A percentile compares a stretch with the other conserved stretches of the same genome.
These are phyloP conservation scores for Lysiphlebus fabarum DNA, from an alignment of 1,140 invertebrate species.

Conservation along the genomic window DNA sequence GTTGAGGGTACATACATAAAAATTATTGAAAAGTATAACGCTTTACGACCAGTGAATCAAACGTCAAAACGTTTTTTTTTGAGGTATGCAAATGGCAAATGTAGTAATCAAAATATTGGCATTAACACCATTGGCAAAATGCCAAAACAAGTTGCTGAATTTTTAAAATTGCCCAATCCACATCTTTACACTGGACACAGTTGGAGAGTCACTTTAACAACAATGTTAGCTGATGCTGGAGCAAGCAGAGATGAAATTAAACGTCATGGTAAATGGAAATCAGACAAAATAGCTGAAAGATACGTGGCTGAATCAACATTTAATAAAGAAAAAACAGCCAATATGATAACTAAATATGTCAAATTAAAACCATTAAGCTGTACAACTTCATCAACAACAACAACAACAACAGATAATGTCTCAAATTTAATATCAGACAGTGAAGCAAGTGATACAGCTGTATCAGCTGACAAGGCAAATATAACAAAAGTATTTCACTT, in stretches of 20 bases:
- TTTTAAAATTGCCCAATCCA: conserved; percentile 2
- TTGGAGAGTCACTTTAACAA: conserved; percentile 9
- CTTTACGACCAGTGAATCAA: background rate
- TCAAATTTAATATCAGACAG: too few species aligned
- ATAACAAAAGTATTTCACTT: too few species aligned
- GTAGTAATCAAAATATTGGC: conserved; percentile 9
- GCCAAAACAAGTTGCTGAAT: conserved; percentile 2
- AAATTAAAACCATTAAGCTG: too few species aligned
- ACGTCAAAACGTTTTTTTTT: conserved; percentile 3
- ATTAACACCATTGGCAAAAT: conserved; percentile 12
- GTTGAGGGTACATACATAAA: background rate
- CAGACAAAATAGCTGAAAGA: conserved; percentile 1
- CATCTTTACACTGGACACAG: conserved; percentile 10
- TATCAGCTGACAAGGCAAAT: too few species aligned
- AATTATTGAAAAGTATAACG: conserved; percentile 1
- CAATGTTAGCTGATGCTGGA: conserved; percentile 12
- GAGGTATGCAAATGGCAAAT: conserved; percentile 5
- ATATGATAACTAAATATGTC: too few species aligned
- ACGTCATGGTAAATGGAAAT: conserved; percentile 13
- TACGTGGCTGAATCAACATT: conserved; percentile 10
- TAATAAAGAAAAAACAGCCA: background rate
- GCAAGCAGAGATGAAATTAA: conserved; percentile 5
- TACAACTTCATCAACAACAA: too few species aligned
- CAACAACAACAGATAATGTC: too few species aligned
- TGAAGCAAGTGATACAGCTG: too few species aligned